Conservation (phyloP, 2,888 invertebrate genomes). For the Heteropelma amictum region DNA sequence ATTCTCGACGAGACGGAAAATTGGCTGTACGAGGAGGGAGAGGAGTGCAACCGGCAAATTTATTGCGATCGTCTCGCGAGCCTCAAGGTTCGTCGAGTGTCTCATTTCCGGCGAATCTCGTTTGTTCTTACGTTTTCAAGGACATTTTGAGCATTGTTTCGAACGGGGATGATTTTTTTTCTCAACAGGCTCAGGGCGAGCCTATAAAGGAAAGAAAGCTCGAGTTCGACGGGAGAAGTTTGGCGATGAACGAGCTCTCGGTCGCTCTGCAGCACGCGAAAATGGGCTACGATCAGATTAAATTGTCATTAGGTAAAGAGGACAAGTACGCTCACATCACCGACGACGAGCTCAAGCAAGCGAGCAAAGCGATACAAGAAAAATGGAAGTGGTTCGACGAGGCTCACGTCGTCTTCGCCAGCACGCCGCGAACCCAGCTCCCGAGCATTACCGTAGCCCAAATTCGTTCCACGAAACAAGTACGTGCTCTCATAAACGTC, state of each 20-base stretch:
- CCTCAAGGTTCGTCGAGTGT: conserved; percentile 66
- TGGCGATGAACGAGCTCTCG: conserved; percentile 89
- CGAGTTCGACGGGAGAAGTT: conserved; percentile 89
- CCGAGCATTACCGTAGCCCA: conserved; percentile 89
- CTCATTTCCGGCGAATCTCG: too few relatives aligned
- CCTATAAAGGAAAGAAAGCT: conserved; percentile 91
- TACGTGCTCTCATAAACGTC: conserved; percentile 74
- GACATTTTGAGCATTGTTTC: not conserved
- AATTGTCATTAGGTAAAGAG: conserved; percentile 79
- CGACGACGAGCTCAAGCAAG: conserved; percentile 89
- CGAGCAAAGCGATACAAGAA: conserved; percentile 84
- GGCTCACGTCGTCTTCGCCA: conserved; percentile 83
- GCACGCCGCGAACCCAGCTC: conserved; percentile 84
- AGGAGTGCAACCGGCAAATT: conserved; percentile 90
- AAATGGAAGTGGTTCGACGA: conserved; percentile 87
- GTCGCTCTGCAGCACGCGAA: conserved; percentile 88
- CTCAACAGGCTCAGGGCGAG: conserved; percentile 88
- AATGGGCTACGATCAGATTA: conserved; percentile 87
- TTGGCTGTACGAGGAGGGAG: conserved; percentile 98
- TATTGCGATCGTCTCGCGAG: conserved; percentile 76
- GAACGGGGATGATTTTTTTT: conserved; percentile 7
- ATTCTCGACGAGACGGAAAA: conserved; percentile 92
- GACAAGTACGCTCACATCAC: conserved; percentile 89
- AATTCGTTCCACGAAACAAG: conserved; percentile 88
- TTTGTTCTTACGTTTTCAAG: not conserved